Base-by-base conservation (phyloP, 2,113 vertebrate genomes). In the Apaloderma vittatum region DNA sequence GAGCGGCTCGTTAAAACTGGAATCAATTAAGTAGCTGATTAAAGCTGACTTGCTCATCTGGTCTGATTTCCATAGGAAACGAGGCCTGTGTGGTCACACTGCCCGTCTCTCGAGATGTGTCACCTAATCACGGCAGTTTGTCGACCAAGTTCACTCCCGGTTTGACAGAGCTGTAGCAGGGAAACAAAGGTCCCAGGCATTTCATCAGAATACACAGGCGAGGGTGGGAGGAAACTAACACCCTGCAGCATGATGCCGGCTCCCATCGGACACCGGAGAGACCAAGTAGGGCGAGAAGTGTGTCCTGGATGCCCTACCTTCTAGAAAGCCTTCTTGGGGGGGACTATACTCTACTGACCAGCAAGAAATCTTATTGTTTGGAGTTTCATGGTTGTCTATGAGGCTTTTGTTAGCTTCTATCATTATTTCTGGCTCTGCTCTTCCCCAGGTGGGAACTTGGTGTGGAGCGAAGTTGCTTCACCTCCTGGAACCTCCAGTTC, bases 11-110 rank as follows among this genome's bases (percentile, higher is more conserved):
- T 67, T 86, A 73, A 52, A 88, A 34, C n/a, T 40, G 34, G 76
- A 81, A 37, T 86, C 45, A 55, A 43, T 73, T 78, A 79, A 58
- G 40, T 20, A 29, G 8, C 21, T 76, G 51, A 91, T 95, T 86
- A 76, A 79, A 62, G 63, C 36, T 43, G 46, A 15, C 65, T 81
- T 59, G 88, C 70, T 92, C 76, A 37, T 91, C 89, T 67, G 55
- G 59, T 61, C 86, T 90, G 48, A 88, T 86, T 91, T 94, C 63
- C 79, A 81, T 92, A 77, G 80, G 72, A 80, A 67, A 27, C 20
- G 43, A 74, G 48, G 63, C 55, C 83, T 51, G 13, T 71, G 61
- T 77, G 52, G 86, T 26, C 51, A 63, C 63, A 19, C 55, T 46
- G 30, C 46, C 30, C 34, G 12, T 68, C 67, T 77, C 58, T 73